Conservation (phyloP, 2,888 invertebrate species). For the Girardia tigrina region DNA sequence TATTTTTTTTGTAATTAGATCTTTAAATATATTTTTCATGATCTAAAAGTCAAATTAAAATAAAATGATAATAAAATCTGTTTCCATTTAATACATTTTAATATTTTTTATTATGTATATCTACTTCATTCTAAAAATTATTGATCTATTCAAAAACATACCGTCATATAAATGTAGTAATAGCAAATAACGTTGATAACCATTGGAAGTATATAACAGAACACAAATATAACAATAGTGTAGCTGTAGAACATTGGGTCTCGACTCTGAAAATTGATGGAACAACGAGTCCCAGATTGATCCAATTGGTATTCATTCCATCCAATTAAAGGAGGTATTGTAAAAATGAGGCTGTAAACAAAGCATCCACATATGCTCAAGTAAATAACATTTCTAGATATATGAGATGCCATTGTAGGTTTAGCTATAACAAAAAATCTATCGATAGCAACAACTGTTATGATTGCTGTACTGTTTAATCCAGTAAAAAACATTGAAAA, state of each 20-base stretch:
- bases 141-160: neutral
- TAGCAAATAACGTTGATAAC: neutral
- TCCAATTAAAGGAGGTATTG: conserved; percentile 10
- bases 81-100: no score
- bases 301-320: conserved; percentile 24
- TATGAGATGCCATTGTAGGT: neutral
- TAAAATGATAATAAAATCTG: no score
- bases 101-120: no score
- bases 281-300: neutral
- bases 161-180: conserved; percentile 9
- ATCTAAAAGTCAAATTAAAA: no score
- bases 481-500: conserved; percentile 28
- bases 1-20: no score
- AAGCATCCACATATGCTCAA: neutral
- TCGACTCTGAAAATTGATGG: conserved; percentile 12
- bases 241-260: neutral
- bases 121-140: no score
- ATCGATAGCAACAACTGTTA: conserved; percentile 3
- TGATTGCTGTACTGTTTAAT: neutral
- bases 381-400: neutral
- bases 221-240: neutral
- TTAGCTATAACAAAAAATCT: conserved; percentile 16
- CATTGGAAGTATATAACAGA: neutral
- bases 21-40: no score
- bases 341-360: neutral